phyloP scores from a whole-genome alignment of 2,113 vertebrate species.

The Alouatta palliata region DNA sequence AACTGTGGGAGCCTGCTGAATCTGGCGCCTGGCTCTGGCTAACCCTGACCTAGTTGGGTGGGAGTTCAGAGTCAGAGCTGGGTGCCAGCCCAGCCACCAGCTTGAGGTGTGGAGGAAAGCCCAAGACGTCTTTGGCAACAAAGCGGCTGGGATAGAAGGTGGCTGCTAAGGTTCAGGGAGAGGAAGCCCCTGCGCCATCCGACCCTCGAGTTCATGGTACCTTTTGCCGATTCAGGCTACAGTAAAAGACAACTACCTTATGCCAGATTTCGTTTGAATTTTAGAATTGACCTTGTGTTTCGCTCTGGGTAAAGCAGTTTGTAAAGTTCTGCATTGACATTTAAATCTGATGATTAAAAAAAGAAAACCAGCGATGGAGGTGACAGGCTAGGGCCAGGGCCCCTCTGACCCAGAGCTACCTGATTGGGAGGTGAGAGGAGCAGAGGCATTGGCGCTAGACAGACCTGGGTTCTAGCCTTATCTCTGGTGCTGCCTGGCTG shows the following conservation, averaged over 20 bases:
- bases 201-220: rapidly evolving
- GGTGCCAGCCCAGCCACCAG: background rate
- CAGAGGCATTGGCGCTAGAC: background rate
- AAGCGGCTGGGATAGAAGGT: background rate
- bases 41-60: background rate
- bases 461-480: background rate
- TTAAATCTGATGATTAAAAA: background rate
- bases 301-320: background rate
- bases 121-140: background rate
- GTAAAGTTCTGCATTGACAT: background rate
- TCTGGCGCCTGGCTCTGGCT: background rate
- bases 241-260: background rate
- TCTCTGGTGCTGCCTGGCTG: rapidly evolving
- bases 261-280: background rate
- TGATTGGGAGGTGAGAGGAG: background rate
- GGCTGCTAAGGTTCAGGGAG: background rate
- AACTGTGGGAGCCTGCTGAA: background rate
- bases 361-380: background rate
- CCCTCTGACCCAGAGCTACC: background rate
- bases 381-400: rapidly evolving
- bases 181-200: background rate
- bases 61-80: background rate
- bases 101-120: background rate
- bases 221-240: background rate
- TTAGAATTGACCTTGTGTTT: background rate